Percentiles rank a stretch among this genome's conserved stretches.
These are phyloP conservation scores for Montipora cactus DNA, from an alignment of 64 coral and sea anemone genomes.

Conservation along the genomic window DNA sequence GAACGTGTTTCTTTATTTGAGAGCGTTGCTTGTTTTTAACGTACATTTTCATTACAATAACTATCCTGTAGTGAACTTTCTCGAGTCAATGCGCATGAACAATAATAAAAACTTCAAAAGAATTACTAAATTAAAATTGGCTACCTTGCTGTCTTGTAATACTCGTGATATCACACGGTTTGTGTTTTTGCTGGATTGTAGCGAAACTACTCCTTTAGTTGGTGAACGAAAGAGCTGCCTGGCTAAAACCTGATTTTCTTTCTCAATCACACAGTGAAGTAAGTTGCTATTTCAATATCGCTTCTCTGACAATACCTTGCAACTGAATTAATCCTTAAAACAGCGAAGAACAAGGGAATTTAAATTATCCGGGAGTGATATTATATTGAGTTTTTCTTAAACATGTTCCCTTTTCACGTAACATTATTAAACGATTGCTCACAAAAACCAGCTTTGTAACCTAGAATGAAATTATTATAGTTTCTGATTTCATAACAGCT, in stretches of 20 bases:
- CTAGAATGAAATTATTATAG: too few species aligned
- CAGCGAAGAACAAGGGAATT: neutral
- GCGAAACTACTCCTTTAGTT: neutral
- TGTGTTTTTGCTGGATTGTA: neutral
- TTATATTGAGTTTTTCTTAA: too few species aligned
- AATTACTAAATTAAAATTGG: conserved; percentile 5
- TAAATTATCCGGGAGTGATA: neutral
- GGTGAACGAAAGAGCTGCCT: too few species aligned
- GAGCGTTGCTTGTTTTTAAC: neutral
- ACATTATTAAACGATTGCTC: too few species aligned
- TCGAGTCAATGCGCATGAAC: neutral
- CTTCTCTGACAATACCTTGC: neutral
- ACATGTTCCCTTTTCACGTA: too few species aligned
- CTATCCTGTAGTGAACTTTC: neutral
- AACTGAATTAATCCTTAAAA: too few species aligned
- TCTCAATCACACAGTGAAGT: neutral
- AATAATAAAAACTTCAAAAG: conserved; percentile 35
- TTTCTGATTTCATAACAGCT: too few species aligned
- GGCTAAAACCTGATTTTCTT: neutral
- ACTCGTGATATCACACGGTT: neutral
- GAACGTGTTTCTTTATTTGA: neutral
- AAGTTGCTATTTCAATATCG: neutral
- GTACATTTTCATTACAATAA: conserved; percentile 23
- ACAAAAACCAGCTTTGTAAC: too few species aligned
- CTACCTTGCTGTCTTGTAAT: neutral